Percentiles rank a stretch among this genome's conserved stretches.
These are phyloP conservation scores for Oryzias curvinotus DNA, from an alignment of 2,113 vertebrate genomes.

Conservation along the genomic window DNA sequence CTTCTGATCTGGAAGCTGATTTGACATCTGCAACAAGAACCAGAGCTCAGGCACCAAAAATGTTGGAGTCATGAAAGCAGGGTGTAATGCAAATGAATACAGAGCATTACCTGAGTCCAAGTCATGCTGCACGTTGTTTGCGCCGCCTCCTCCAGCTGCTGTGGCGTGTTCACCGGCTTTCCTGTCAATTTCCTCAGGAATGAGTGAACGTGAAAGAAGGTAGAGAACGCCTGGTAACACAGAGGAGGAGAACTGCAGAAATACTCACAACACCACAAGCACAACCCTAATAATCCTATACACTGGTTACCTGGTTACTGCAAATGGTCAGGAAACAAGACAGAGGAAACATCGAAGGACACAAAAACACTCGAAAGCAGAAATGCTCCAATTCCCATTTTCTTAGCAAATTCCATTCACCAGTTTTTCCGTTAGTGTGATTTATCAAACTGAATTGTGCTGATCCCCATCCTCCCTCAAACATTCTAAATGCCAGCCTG, in stretches of 20 bases:
- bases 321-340: too few relatives aligned
- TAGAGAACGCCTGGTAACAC: conserved; percentile 88
- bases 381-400: too few relatives aligned
- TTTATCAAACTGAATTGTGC: too few relatives aligned
- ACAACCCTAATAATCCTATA: too few relatives aligned
- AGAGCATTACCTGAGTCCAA: conserved; percentile 74
- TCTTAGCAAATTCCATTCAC: too few relatives aligned
- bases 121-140: conserved; percentile 77
- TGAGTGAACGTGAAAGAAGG: conserved; percentile 87
- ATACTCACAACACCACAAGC: too few relatives aligned
- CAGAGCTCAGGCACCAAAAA: not conserved
- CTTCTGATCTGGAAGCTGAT: conserved; percentile 31
- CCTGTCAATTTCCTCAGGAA: conserved; percentile 80
- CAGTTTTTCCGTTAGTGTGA: too few relatives aligned
- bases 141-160: conserved; percentile 72
- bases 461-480: too few relatives aligned
- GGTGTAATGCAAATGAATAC: not conserved
- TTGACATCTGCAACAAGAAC: conserved; percentile 56
- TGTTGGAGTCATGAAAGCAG: not conserved
- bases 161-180: conserved; percentile 65
- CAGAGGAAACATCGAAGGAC: too few relatives aligned
- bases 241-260: not conserved
- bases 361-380: too few relatives aligned
- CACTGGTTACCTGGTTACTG: too few relatives aligned
- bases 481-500: too few relatives aligned